These are phyloP conservation scores for Cuniculus paca DNA, from an alignment of 2,797 vertebrate genomes.

Conservation along the genomic window DNA sequence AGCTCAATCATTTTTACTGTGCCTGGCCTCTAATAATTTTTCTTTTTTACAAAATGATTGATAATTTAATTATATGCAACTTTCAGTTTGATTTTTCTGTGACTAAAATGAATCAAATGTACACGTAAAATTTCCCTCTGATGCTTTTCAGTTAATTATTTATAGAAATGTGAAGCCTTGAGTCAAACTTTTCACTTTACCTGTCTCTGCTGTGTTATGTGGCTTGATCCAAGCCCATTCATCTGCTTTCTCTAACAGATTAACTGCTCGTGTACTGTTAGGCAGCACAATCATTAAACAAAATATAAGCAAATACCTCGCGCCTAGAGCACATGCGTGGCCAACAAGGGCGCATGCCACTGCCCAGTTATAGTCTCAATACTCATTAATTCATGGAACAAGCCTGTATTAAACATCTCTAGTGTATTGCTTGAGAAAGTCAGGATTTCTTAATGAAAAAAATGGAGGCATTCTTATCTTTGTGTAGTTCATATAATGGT, in stretches of 20 bases:
- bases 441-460: neutral
- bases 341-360: neutral
- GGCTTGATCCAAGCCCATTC: neutral
- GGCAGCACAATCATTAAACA: neutral
- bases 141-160: conserved; percentile 10
- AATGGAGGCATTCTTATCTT: neutral
- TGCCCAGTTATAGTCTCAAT: neutral
- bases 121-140: conserved; percentile 9
- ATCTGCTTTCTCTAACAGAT: neutral
- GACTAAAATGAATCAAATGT: neutral
- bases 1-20: neutral
- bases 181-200: neutral
- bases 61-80: conserved; percentile 9
- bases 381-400: neutral
- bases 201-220: neutral
- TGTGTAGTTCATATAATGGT: neutral
- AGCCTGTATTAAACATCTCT: neutral
- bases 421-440: neutral
- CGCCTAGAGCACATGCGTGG: neutral
- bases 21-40: neutral
- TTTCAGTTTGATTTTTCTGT: conserved; percentile 48
- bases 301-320: neutral
- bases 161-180: neutral
- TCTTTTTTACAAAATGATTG: neutral
- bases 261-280: neutral